These are phyloP conservation scores for Caenorhabditis afra DNA, from an alignment of 2,888 invertebrate species.

Conservation along the genomic window DNA sequence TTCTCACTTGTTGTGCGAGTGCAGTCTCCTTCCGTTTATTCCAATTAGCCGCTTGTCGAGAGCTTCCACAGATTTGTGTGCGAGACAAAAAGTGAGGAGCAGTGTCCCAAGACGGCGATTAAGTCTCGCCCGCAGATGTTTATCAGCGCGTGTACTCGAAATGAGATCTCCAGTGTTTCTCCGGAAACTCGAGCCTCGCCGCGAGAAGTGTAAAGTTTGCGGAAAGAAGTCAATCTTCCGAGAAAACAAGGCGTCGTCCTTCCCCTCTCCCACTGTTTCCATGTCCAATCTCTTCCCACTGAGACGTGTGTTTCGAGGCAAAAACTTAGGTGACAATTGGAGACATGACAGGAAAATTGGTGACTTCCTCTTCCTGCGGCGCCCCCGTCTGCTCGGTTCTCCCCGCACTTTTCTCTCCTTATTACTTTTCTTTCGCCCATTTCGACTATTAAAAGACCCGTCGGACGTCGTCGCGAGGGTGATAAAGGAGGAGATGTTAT, in stretches of 20 bases:
- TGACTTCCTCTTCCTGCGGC: constrained; percentile 17
- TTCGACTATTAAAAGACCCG: background rate
- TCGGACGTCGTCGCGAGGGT: constrained; percentile 16
- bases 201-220: constrained; percentile 25
- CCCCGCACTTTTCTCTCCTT: background rate
- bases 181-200: constrained; percentile 4
- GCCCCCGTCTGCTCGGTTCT: background rate
- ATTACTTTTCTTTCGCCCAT: background rate
- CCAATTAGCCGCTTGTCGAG: background rate
- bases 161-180: constrained; percentile 9
- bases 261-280: too few species aligned
- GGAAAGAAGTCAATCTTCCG: constrained; percentile 5
- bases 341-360: constrained; percentile 40
- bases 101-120: constrained; percentile 16
- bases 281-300: background rate
- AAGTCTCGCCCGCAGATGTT: constrained; percentile 14
- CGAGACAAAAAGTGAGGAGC: background rate
- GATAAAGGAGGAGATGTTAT: constrained; percentile 29
- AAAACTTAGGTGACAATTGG: constrained; percentile 20
- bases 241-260: background rate
- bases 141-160: constrained; percentile 15
- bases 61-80: too few species aligned
- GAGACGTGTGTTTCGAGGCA: background rate
- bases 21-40: background rate
- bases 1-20: constrained; percentile 1